Evolutionary conservation across 2,113 vertebrate genomes (phyloP).

Genomic region (Datnioides undecimradiatus): DNA sequence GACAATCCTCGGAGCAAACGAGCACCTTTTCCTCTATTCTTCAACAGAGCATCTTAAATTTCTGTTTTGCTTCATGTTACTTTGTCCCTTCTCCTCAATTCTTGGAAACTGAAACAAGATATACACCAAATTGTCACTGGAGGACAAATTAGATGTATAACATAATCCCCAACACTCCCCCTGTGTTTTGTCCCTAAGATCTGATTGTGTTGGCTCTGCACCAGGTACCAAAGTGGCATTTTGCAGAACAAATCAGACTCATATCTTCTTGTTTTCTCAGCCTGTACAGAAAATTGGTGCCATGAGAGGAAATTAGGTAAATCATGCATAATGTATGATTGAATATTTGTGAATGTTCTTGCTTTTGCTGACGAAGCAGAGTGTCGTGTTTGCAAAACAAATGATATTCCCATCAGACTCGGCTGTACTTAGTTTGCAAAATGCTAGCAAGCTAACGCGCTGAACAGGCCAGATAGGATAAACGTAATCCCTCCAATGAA

Average conservation of each 20-base stretch:
- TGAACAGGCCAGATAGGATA: not conserved
- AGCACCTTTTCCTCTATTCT: not conserved
- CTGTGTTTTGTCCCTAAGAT: constrained; percentile 14
- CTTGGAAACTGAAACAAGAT: constrained; percentile 25
- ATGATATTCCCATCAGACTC: not conserved
- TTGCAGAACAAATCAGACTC: not conserved
- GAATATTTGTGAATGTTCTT: not conserved
- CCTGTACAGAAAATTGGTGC: not conserved
- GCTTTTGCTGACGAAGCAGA: not conserved
- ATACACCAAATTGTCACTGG: not conserved
- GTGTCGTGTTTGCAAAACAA: not conserved
- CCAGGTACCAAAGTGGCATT: not conserved
- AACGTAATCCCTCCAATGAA: not conserved
- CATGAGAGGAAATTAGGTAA: not conserved
- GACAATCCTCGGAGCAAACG: not conserved
- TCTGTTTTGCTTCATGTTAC: constrained; percentile 16
- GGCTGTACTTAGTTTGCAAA: not conserved
- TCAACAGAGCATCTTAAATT: constrained; percentile 3
- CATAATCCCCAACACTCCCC: constrained; percentile 21
- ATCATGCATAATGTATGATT: not conserved
- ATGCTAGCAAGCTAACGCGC: not conserved
- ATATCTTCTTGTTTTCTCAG: not conserved
- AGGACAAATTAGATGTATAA: constrained; percentile 8
- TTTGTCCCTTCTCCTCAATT: not conserved
- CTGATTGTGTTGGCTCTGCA: not conserved